Conservation (phyloP, 2,113 vertebrate genomes). For the Maccullochella peelii region DNA sequence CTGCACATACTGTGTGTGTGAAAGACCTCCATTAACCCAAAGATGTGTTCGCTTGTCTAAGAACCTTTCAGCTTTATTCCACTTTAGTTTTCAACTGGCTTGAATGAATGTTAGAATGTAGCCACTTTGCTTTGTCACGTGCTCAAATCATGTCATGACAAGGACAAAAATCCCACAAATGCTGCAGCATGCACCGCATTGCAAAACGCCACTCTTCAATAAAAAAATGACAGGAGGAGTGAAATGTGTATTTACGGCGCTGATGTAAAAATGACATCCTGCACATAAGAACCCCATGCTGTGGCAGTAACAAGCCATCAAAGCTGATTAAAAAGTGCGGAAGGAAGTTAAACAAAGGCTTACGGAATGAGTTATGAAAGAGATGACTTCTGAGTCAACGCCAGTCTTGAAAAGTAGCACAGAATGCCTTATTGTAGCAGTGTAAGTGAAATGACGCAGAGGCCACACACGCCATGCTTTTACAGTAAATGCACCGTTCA, state of each 20-base stretch:
- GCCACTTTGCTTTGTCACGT: constrained; percentile 23
- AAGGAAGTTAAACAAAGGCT: constrained; percentile 19
- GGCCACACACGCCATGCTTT: constrained; percentile 50
- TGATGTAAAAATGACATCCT: constrained; percentile 13
- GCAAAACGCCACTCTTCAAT: background rate
- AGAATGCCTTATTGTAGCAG: background rate
- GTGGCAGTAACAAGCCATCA: constrained; percentile 16
- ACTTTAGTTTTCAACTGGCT: background rate
- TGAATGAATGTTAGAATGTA: constrained; percentile 42
- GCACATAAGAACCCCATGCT: constrained; percentile 27
- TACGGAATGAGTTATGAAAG: constrained; percentile 17
- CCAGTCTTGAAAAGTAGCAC: background rate
- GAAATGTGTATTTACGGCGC: constrained; percentile 13
- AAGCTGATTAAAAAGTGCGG: constrained; percentile 11
- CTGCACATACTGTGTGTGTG: background rate
- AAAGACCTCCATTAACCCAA: constrained; percentile 6
- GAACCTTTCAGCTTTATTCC: background rate
- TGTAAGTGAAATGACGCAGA: constrained; percentile 13
- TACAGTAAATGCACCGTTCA: background rate
- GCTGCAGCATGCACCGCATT: constrained; percentile 45
- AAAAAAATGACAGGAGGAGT: constrained; percentile 1
- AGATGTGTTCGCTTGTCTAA: constrained; percentile 1
- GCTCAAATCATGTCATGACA: constrained; percentile 34
- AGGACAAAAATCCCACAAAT: constrained; percentile 3
- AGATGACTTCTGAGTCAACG: constrained; percentile 1